Evolutionary conservation across 1,140 invertebrate genomes (phyloP), one percentile per base, ranked within the genome.

Genomic region (Aphis craccivora): DNA sequence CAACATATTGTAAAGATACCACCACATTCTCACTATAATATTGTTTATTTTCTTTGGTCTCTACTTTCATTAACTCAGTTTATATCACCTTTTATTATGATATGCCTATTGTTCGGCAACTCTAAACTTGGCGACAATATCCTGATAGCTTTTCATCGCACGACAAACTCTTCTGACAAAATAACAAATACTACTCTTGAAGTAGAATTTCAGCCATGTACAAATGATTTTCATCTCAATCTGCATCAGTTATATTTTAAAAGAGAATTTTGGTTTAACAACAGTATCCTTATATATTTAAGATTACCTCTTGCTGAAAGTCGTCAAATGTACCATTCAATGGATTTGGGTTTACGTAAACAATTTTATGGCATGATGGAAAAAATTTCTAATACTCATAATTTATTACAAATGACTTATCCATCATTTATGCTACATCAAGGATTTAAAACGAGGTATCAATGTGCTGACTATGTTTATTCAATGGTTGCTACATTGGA

Each of bases 231-330:
- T 5, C 14, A 76, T n/a, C 30, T n/a, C 30, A n/a, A 14, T 76
- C 14, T 5, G 5, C 14, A 0, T 76, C 9, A 22, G 8, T 89
- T 53, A 30, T 18, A 18, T 76, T 53, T 89, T 89, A 18, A 35
- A 51, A 51, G 30, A 51, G 35, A 8, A 22, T 51, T 88, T 9
- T 51, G 9, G 48, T 2, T 43, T 51, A 53, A 55, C 7, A 94
- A 95, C 95, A 94, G 37, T 37, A 37, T 93, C 9, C n/a, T 90
- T 14, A 35, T 94, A 92, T 94, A 94, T 94, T 95, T 53, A 95
- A 97, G 97, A 8, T 96, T 99, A 94, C 98, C 99, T 5, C 95
- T 99, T 87, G 96, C 96, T 89, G 98, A 99, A 95, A 98, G 98
- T 87, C 97, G 96, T 23, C 98, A 99, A 95, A 97, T 97, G 89